Conservation (phyloP, 2,888 invertebrate genomes). For the Andrena dorsata region DNA sequence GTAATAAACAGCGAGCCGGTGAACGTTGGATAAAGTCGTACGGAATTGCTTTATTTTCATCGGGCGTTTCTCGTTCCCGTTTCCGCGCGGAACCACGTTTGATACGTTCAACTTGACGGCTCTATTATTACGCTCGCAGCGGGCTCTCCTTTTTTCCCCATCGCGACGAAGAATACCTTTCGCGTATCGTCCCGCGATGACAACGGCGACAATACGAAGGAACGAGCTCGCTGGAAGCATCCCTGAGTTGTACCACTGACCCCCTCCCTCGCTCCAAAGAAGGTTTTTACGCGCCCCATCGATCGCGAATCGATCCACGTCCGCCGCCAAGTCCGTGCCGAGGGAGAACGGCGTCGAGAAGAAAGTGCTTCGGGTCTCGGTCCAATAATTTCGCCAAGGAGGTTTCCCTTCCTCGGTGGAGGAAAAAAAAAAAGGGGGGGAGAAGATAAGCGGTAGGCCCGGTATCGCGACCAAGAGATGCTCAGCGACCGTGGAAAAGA, state of each 20-base stretch:
- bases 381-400: conserved; percentile 20
- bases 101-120: conserved; percentile 46
- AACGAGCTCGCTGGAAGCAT: conserved; percentile 9
- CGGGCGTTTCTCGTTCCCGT: conserved; percentile 29
- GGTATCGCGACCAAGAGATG: neutral
- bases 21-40: conserved; percentile 42
- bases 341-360: neutral
- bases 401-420: neutral
- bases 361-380: conserved; percentile 20
- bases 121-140: conserved; percentile 40
- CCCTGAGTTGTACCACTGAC: conserved; percentile 1
- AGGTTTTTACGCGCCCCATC: neutral
- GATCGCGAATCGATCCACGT: conserved; percentile 23
- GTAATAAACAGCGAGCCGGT: conserved; percentile 36
- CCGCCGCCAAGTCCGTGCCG: neutral
- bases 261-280: neutral
- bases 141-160: neutral
- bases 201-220: conserved; percentile 16
- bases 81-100: conserved; percentile 33
- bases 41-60: conserved; percentile 36
- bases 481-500: conserved; percentile 35
- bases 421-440: neutral
- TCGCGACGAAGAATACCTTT: conserved; percentile 15
- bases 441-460: neutral
- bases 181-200: conserved; percentile 11